Base-by-base conservation (phyloP, 2,888 invertebrate species). In the Lithophane socia region DNA sequence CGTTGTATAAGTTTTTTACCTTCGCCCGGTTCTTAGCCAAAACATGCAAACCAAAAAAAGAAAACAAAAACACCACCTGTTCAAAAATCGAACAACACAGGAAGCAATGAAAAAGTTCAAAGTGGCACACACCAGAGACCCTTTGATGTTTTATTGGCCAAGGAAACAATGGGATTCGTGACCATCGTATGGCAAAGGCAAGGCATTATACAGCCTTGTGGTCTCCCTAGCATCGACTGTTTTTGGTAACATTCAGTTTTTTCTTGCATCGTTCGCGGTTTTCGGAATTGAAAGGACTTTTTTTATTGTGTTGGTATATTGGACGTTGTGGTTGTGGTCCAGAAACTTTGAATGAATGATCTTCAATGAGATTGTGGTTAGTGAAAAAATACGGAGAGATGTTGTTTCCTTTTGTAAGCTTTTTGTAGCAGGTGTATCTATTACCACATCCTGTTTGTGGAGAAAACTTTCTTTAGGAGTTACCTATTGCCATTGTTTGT, bases 141-240 rank as follows among this genome's bases (percentile, higher is more conserved):
- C 90, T 93, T 92, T 93, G 92, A 93, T 90, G 93, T 93, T 93
- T 91, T 92, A 92, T 91, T 90, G 91, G 88, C 77, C 73, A 75
- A 84, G 89, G 84, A 89, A 92, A 94, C 93, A 94, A 94, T 93
- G 89, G 92, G 67, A 82, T 72, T 92, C 92, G 93, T 93, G 94
- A 92, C 91, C 88, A 82, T 77, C 61, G 72, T 69, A 80, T 84
- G 83, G 79, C 83, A 83, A 81, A 85, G 86, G 87, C 86, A 89
- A 85, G 76, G 88, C 86, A 89, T 88, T 91, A 87, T 88, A 82
- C 87, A 83, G 85, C 64, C 82, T 80, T 81, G 83, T 82, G 85
- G 85, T 87, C 85, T 88, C 82, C 78, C 71, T 63, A 70, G 72
- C 44, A 79, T 77, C 58, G 69, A 73, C 77, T 81, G 79, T 87